These are phyloP conservation scores for Linyphia triangularis DNA, from an alignment of 2,888 invertebrate genomes.

Conservation along the genomic window DNA sequence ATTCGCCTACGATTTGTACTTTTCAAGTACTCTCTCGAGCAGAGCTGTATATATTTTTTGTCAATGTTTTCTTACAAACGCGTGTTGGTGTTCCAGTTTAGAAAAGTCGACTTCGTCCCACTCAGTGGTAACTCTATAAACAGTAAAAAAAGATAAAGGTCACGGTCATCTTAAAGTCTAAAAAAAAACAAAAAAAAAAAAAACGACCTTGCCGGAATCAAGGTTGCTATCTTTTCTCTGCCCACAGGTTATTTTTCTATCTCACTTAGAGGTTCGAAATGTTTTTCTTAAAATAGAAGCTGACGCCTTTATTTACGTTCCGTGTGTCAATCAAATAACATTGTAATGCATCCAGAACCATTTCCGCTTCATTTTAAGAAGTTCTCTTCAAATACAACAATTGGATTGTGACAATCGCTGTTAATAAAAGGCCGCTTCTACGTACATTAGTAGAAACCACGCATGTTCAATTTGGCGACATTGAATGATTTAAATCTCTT, in stretches of 20 bases:
- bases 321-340: too few species aligned
- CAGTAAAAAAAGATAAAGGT: not conserved
- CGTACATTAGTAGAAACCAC: too few species aligned
- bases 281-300: not conserved
- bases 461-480: too few species aligned
- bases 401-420: too few species aligned
- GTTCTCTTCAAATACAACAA: too few species aligned
- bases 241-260: not conserved
- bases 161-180: not conserved
- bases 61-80: not conserved
- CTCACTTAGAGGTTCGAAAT: not conserved
- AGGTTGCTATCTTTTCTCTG: not conserved
- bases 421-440: too few species aligned
- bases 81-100: not conserved
- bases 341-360: too few species aligned
- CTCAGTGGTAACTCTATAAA: not conserved
- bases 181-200: too few species aligned
- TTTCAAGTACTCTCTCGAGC: not conserved
- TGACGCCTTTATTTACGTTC: not conserved
- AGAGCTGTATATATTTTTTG: too few species aligned
- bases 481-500: too few species aligned
- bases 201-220: constrained; percentile 3
- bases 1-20: not conserved
- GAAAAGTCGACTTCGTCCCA: not conserved
- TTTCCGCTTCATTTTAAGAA: too few species aligned